These are phyloP conservation scores for Anomalospiza imberbis DNA, from an alignment of 2,797 vertebrate species.

Conservation along the genomic window DNA sequence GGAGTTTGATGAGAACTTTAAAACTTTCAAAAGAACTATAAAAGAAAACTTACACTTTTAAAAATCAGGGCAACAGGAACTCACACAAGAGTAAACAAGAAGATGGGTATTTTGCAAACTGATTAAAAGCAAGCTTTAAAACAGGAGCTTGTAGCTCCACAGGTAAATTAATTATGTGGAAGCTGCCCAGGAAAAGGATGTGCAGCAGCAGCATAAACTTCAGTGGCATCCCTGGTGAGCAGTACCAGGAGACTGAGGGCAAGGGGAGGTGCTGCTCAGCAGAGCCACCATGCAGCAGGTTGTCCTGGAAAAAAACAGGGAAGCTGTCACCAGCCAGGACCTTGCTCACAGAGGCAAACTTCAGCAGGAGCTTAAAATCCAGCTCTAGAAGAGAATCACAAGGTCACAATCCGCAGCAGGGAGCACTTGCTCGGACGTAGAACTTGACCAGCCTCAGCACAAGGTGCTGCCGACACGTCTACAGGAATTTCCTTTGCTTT, in stretches of 20 bases:
- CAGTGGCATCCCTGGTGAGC: accelerated
- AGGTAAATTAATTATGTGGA: neutral
- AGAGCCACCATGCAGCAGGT: neutral
- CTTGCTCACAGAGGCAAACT: neutral
- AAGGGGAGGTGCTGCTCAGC: neutral
- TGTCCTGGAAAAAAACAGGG: neutral
- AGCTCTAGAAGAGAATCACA: neutral
- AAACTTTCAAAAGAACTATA: too few relatives aligned
- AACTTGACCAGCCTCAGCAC: neutral
- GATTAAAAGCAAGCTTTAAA: neutral
- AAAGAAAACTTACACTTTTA: too few relatives aligned
- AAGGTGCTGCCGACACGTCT: neutral
- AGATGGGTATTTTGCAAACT: neutral
- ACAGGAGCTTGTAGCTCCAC: neutral
- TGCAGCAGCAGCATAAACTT: neutral
- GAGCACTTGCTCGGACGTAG: neutral
- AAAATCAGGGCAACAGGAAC: neutral
- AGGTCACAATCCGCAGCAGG: neutral
- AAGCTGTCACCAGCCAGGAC: neutral
- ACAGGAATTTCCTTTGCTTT: neutral
- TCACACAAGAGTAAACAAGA: neutral
- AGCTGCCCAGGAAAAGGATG: neutral
- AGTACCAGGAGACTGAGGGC: neutral
- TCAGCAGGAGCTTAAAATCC: neutral
- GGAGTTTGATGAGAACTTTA: too few relatives aligned